Evolutionary conservation across 2,797 vertebrate species (phyloP), one percentile per base, ranked within the genome.

Genomic region (Garrulus glandarius): DNA sequence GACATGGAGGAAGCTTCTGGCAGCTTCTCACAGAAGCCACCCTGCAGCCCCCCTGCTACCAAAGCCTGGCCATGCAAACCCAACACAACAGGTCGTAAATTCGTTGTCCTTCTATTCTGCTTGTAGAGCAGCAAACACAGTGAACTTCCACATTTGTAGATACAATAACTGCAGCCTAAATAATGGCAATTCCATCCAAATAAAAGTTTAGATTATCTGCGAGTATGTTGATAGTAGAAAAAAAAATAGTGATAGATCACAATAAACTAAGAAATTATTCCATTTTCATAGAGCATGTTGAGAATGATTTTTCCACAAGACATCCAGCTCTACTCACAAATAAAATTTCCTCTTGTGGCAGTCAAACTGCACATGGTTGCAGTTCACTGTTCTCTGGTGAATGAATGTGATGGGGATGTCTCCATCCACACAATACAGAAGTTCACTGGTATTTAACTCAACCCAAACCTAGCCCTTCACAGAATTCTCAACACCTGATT

Each of bases 141-240:
- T 0, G 0, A 49, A 67, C 0, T 0, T 30, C 8, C 49, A 46
- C 19, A 15, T 50, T 65, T 60, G 46, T 49, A 65, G 24, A 23
- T 63, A 36, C 14, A 65, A 7, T 14, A 80, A 64, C 20, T 71
- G 10, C 24, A 72, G 55, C 13, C 36, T 59, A 84, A 76, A 65
- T 50, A 57, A 61, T 36, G n/a, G 18, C 12, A 32, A 39, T 32
- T 56, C 7, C 6, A 57, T 72, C 12, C 53, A 92, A 93, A 55
- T 30, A 37, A 37, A 61, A 79, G 8, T 57, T 85, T 47, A 84
- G n/a, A 18, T 61, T 52, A n/a, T 43, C 26, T 86, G 24, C 9
- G 63, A 4, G 7, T 76, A 36, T 39, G 8, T 36, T 85, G 63
- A 70, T 13, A 39, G 16, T 8, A 75, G 49, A 13, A 11, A 32